These are phyloP conservation scores for Dynastes tityus DNA, from an alignment of 2,888 invertebrate species.

Conservation along the genomic window DNA sequence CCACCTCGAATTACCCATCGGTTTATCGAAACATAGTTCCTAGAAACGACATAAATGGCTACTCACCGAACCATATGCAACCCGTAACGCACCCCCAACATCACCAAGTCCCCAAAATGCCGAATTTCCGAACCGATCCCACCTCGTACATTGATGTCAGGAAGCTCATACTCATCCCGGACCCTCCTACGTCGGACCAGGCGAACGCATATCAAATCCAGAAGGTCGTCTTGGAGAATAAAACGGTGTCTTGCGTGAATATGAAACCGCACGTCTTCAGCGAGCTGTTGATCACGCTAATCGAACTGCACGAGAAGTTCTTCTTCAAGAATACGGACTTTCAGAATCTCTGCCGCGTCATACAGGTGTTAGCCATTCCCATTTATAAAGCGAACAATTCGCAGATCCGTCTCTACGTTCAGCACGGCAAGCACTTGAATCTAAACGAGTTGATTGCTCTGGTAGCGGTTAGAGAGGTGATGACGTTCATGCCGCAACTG, in stretches of 20 bases:
- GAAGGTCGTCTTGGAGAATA: conserved; percentile 85
- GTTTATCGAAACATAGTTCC: conserved; percentile 45
- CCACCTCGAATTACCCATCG: conserved; percentile 26
- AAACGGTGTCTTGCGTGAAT: conserved; percentile 89
- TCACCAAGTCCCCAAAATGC: conserved; percentile 43
- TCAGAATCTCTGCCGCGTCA: conserved; percentile 83
- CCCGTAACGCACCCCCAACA: conserved; percentile 18
- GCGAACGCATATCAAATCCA: conserved; percentile 79
- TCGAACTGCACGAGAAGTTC: conserved; percentile 85
- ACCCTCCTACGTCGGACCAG: conserved; percentile 78
- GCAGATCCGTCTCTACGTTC: conserved; percentile 84
- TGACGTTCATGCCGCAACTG: conserved; percentile 89
- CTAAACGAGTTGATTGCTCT: conserved; percentile 83
- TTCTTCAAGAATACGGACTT: conserved; percentile 86
- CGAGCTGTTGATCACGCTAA: conserved; percentile 83
- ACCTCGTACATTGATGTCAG: conserved; percentile 25
- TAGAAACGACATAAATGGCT: conserved; percentile 33
- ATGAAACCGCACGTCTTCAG: conserved; percentile 88
- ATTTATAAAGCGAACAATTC: conserved; percentile 85
- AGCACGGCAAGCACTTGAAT: conserved; percentile 83
- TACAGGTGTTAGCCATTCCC: conserved; percentile 86
- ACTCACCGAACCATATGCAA: conserved; percentile 18
- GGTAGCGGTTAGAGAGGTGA: conserved; percentile 87
- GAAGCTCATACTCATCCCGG: conserved; percentile 47
- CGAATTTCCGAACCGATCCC: conserved; percentile 35